Evolutionary conservation across 2,888 invertebrate species (phyloP).

Genomic region (Drosophila limbata): DNA sequence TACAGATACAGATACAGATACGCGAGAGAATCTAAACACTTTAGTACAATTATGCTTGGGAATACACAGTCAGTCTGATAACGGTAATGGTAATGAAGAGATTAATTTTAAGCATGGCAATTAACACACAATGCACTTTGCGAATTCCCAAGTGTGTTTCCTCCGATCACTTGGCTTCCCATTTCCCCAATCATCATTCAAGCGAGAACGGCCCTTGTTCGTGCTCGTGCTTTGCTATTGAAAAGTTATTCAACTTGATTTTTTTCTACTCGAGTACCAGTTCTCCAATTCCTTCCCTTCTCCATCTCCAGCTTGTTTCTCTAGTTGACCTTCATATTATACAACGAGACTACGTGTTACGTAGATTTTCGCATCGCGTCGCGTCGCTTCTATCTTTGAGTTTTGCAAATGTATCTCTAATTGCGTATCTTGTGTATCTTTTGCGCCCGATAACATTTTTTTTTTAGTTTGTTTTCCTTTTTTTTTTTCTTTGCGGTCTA

Average conservation of each 20-base stretch:
- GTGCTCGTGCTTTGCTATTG: conserved; percentile 24
- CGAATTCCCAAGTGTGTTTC: conserved; percentile 17
- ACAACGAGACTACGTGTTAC: conserved; percentile 43
- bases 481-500: conserved; percentile 16
- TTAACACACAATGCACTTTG: conserved; percentile 33
- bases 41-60: conserved; percentile 10
- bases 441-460: conserved; percentile 18
- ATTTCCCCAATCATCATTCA: conserved; percentile 12
- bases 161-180: conserved; percentile 8
- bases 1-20: conserved; percentile 5
- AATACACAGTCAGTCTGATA: neutral
- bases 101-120: conserved; percentile 24
- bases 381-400: conserved; percentile 16
- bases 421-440: conserved; percentile 31
- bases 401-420: conserved; percentile 28
- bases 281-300: conserved; percentile 15
- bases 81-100: conserved; percentile 14
- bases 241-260: conserved; percentile 59
- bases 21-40: conserved; percentile 5
- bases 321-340: conserved; percentile 61
- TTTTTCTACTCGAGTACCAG: conserved; percentile 22
- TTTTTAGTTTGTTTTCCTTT: neutral
- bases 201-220: conserved; percentile 17
- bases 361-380: conserved; percentile 39
- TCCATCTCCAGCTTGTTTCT: conserved; percentile 11